Evolutionary conservation across 2,888 invertebrate species (phyloP).

Genomic region (Mesochorus sp.): DNA sequence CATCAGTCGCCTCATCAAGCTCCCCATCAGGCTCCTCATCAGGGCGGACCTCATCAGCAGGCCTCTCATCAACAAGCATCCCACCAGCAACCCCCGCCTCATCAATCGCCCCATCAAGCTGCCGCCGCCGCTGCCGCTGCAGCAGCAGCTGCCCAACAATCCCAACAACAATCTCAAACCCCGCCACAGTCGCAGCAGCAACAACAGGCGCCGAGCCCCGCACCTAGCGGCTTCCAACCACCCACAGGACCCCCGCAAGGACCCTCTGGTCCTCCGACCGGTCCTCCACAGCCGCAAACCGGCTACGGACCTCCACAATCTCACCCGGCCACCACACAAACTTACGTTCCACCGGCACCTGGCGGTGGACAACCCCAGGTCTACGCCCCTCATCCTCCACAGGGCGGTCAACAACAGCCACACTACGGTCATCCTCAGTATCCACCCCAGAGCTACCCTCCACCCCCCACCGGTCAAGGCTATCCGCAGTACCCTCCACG

Average conservation of each 20-base stretch:
- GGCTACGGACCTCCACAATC: constrained; percentile 83
- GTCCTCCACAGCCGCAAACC: constrained; percentile 79
- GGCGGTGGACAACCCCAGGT: constrained; percentile 83
- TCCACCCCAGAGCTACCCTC: constrained; percentile 85
- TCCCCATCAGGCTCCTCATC: constrained; percentile 69
- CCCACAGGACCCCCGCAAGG: constrained; percentile 78
- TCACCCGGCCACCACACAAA: constrained; percentile 83
- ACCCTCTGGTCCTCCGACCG: constrained; percentile 77
- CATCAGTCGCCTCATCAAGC: constrained; percentile 80
- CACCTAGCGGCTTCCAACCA: constrained; percentile 83
- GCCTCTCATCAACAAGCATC: constrained; percentile 73
- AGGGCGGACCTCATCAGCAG: constrained; percentile 72
- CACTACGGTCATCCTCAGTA: constrained; percentile 85
- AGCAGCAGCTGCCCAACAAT: constrained; percentile 84
- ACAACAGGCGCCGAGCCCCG: constrained; percentile 83
- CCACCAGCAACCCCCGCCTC: constrained; percentile 79
- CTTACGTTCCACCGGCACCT: constrained; percentile 80
- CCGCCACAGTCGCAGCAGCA: constrained; percentile 75
- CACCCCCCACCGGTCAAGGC: constrained; percentile 86
- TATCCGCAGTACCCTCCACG: constrained; percentile 86
- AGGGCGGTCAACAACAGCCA: constrained; percentile 81
- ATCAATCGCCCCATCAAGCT: constrained; percentile 82
- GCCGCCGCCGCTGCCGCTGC: constrained; percentile 80
- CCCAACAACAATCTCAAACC: constrained; percentile 64
- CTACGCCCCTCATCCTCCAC: constrained; percentile 84